Evolutionary conservation across 2,797 vertebrate genomes (phyloP).

Genomic region (Morus bassanus): DNA sequence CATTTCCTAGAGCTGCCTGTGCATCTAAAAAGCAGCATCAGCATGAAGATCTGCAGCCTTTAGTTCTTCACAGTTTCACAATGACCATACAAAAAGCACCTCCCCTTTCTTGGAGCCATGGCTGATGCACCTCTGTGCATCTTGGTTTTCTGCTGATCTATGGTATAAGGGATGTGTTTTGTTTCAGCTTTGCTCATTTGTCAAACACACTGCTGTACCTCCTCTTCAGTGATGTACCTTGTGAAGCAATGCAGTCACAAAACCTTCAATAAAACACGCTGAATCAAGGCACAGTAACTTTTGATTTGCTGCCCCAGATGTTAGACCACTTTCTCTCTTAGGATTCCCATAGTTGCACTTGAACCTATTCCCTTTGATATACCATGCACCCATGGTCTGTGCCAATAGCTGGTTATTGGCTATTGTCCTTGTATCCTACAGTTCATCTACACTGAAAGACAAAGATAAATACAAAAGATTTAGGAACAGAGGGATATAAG

Average conservation of each 20-base stretch:
- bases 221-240: neutral
- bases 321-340: neutral
- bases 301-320: neutral
- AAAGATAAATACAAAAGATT: neutral
- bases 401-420: neutral
- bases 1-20: neutral
- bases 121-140: neutral
- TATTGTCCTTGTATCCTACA: neutral
- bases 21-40: neutral
- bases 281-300: neutral
- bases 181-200: neutral
- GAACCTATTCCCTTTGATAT: neutral
- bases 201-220: neutral
- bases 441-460: neutral
- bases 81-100: neutral
- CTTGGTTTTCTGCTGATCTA: neutral
- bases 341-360: neutral
- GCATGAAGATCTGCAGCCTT: neutral
- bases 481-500: neutral
- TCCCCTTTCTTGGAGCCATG: neutral
- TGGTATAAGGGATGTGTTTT: neutral
- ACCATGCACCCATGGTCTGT: fast-evolving
- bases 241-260: neutral
- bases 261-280: neutral
- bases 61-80: neutral